phyloP scores from a whole-genome alignment of 2,113 vertebrate genomes.

The Actenoides lindsayi region DNA sequence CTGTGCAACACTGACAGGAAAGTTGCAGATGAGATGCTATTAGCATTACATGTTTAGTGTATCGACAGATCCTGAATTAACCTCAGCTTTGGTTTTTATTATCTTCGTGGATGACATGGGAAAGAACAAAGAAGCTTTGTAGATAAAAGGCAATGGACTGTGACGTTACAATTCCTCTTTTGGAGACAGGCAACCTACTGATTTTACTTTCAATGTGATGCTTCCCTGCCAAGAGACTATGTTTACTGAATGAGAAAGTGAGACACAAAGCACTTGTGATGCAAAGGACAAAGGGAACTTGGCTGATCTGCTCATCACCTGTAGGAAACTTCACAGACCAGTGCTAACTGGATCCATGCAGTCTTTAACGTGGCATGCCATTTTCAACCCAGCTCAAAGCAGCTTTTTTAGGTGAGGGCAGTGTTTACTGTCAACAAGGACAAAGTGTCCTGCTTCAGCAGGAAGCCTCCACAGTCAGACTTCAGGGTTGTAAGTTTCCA shows the following conservation, averaged over 20 bases:
- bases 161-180: neutral
- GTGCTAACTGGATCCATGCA: neutral
- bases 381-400: neutral
- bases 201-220: slow-evolving; percentile 34
- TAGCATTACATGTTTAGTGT: neutral
- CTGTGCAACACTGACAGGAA: neutral
- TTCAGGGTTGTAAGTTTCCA: slow-evolving; percentile 20
- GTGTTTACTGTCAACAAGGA: slow-evolving; percentile 71
- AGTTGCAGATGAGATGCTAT: neutral
- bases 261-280: neutral
- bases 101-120: neutral
- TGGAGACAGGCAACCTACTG: neutral
- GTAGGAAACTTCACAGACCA: neutral
- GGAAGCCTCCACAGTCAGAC: neutral
- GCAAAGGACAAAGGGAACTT: slow-evolving; percentile 16
- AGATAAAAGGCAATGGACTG: neutral
- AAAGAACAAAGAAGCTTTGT: neutral
- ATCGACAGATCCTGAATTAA: neutral
- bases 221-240: slow-evolving; percentile 38
- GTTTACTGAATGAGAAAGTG: slow-evolving; percentile 47
- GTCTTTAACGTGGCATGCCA: neutral
- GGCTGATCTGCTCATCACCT: neutral
- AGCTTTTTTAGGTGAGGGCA: neutral
- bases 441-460: neutral
- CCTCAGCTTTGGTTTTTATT: neutral